Evolutionary conservation across 2,113 vertebrate species (phyloP), one percentile per base, ranked within the genome.

Genomic region (human (Homo sapiens)): DNA sequence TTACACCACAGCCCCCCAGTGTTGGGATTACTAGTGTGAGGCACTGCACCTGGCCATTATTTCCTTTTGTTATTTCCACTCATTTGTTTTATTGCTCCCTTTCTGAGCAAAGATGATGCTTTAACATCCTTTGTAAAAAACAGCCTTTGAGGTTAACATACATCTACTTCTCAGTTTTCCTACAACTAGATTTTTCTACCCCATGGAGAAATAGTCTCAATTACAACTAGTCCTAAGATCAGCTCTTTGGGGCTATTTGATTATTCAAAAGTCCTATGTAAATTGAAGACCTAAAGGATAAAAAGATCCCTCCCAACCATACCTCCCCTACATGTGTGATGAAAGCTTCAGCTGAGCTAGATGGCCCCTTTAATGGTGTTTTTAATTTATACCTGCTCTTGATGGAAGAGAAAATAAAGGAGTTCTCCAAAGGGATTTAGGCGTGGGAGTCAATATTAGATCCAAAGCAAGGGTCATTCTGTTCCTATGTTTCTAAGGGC

Each of bases 111-210:
- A 89, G 27, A 32, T 14, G 55, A 84, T 27, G 18, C 18, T 82
- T 90, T 93, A 76, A 57, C 72, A 40, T 84, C 23, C 55, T 94
- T 95, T 93, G 12, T 75, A 57, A 59, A 97, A 89, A 59, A 68
- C 5, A 78, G 12, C 8, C 40, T 38, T 66, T 80, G 11, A 59
- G 80, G 35, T 35, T 73, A 73, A 80, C 25, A 89, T 30, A 9
- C 2, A 40, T 84, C 25, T 52, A 32, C 57, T 57, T 82, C 55
- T 92, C 72, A 61, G 7, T 82, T 30, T 89, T 79, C 2, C 1
- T 12, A 48, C 32, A 91, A 88, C 20, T 38, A 76, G 8, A 27
- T 88, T 43, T 79, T 93, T 93, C 27, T 30, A 57, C 12, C 57
- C 50, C 16, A 80, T 22, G 45, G 27, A 64, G 78, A 94, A 76